Evolutionary conservation across 2,888 invertebrate genomes (phyloP).

Genomic region (Lasioglossum calceatum): DNA sequence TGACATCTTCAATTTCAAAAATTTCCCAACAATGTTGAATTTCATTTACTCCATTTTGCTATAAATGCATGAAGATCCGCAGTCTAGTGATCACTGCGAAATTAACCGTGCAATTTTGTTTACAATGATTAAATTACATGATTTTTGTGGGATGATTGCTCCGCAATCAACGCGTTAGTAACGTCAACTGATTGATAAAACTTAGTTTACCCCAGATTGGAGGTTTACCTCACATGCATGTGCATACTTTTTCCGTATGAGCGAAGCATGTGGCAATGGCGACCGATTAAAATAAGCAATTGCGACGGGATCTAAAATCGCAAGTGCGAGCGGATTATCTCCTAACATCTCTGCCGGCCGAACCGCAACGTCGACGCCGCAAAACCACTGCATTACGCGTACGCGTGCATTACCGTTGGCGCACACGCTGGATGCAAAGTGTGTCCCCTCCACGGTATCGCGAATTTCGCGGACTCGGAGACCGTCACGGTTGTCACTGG

Average conservation of each 20-base stretch:
- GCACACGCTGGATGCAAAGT: background rate
- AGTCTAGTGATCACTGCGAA: too few relatives aligned
- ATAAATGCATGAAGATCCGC: too few relatives aligned
- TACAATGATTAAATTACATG: too few relatives aligned
- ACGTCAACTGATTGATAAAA: too few relatives aligned
- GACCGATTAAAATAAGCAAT: background rate
- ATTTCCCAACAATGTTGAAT: too few relatives aligned
- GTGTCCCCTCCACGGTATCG: constrained; percentile 23
- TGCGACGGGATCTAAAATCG: background rate
- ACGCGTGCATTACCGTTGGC: constrained; percentile 18
- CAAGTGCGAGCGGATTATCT: constrained; percentile 12
- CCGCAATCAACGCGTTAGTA: too few relatives aligned
- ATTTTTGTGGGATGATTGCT: too few relatives aligned
- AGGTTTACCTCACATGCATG: background rate
- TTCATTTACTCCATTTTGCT: too few relatives aligned
- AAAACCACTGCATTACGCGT: constrained; percentile 37
- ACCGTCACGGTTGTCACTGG: constrained; percentile 56
- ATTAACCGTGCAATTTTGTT: too few relatives aligned
- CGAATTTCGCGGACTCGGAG: constrained; percentile 54
- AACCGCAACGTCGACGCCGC: constrained; percentile 40
- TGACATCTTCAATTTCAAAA: too few relatives aligned
- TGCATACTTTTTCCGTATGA: background rate
- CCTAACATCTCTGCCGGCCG: constrained; percentile 5
- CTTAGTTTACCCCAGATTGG: too few relatives aligned
- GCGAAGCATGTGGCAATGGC: background rate